Evolutionary conservation across 2,797 vertebrate genomes (phyloP), one percentile per base, ranked within the genome.

Genomic region (Danio kyathit): DNA sequence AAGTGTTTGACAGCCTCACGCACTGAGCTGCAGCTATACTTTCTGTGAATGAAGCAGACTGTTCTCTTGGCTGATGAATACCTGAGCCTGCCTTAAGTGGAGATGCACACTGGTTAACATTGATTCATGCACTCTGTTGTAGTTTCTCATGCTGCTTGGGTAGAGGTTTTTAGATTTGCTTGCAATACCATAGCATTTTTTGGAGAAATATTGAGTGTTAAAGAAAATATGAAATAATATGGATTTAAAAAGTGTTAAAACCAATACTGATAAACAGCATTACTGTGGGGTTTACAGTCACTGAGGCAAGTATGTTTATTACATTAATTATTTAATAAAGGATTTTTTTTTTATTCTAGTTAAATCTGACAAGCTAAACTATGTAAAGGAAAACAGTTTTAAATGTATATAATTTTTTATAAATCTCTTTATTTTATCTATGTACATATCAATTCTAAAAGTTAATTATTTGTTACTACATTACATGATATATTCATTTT

Each of bases 11-110:
- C 71, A 78, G 49, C 44, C 60, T 74, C 16, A 38, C 67, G 73
- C 52, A 74, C 63, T 44, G 82, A 77, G 44, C 60, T 44, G 43
- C 79, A 80, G 74, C 63, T 57, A 80, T 60, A 48, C 79, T 73
- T 76, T 60, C 29, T 63, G 56, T 76, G 64, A 78, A 60, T 70
- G 49, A 77, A 78, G 38, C 21, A 71, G 61, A 52, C 67, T 81
- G 38, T 74, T 82, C 44, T 80, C 59, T 48, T 75, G 59, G 63
- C 51, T 63, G 54, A 64, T 86, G 21, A 74, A 69, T 64, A 71
- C 56, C 43, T 80, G 69, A 38, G 75, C 73, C 59, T 79, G 76
- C 48, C 48, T n/a, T 76, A 56, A 17, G 60, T 60, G 29, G 21
- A 79, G 67, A 52, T 44, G 38, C 19, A 52, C 57, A 60, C 48